These are phyloP conservation scores for Oikopleura albicans DNA, from an alignment of 23 tunicate species.

Conservation along the genomic window DNA sequence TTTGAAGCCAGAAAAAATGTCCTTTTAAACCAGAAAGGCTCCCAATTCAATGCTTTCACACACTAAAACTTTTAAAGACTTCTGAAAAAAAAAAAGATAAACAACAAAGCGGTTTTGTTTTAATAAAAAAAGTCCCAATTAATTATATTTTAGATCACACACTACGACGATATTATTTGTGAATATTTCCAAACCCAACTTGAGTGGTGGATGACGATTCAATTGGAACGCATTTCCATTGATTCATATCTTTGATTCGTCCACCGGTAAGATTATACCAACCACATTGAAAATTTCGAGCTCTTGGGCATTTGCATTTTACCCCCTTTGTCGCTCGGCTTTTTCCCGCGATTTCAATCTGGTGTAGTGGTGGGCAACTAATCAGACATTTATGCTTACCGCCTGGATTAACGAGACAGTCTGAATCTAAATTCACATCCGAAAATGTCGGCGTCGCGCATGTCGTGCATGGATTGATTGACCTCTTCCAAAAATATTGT, in stretches of 20 bases:
- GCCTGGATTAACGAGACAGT: neutral
- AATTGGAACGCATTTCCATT: neutral
- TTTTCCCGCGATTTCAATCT: neutral
- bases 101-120: no score
- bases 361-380: neutral
- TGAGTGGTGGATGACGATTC: neutral
- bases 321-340: neutral
- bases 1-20: no score
- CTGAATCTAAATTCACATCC: neutral
- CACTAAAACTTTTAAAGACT: no score
- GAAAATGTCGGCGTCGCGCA: neutral
- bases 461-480: neutral
- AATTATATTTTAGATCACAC: no score
- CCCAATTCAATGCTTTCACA: no score
- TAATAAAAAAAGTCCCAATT: no score
- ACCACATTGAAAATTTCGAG: neutral
- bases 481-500: neutral
- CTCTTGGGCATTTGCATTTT: neutral
- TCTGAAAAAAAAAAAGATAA: no score
- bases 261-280: neutral
- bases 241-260: neutral
- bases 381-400: neutral
- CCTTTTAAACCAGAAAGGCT: no score
- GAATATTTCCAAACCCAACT: no score
- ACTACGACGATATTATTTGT: no score